phyloP scores from a whole-genome alignment of 2,113 vertebrate genomes.

The Lepisosteus osseus region DNA sequence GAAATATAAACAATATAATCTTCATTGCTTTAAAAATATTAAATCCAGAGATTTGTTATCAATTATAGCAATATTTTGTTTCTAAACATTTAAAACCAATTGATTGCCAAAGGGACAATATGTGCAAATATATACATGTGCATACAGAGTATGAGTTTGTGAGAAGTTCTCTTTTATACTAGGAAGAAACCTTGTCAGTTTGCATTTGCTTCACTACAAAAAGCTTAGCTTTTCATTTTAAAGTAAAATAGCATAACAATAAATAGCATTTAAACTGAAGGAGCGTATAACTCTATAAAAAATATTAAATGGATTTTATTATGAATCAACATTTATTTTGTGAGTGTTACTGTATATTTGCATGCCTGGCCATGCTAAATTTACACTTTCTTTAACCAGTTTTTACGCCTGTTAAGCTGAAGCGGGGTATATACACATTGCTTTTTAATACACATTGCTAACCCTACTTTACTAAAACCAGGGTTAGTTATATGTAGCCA shows the following conservation, averaged over 20 bases:
- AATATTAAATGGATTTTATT: neutral
- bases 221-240: conserved; percentile 17
- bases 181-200: conserved; percentile 17
- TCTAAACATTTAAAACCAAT: neutral
- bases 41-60: no score
- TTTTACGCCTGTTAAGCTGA: conserved; percentile 11
- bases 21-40: no score
- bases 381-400: conserved; percentile 10
- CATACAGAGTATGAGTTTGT: neutral
- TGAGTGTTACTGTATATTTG: neutral
- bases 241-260: conserved; percentile 19
- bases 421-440: neutral
- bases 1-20: no score
- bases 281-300: neutral
- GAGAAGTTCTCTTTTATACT: neutral
- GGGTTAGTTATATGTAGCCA: conserved; percentile 4
- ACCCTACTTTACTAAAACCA: neutral
- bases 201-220: conserved; percentile 15
- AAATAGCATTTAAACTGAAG: conserved; percentile 22
- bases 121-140: neutral
- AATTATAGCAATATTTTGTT: no score
- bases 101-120: neutral
- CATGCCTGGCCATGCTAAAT: conserved; percentile 1
- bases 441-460: neutral
- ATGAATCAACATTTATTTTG: conserved; percentile 22